Evolutionary conservation across 2,888 invertebrate species (phyloP), one percentile per base, ranked within the genome.

Genomic region (Hylaea fasciaria): DNA sequence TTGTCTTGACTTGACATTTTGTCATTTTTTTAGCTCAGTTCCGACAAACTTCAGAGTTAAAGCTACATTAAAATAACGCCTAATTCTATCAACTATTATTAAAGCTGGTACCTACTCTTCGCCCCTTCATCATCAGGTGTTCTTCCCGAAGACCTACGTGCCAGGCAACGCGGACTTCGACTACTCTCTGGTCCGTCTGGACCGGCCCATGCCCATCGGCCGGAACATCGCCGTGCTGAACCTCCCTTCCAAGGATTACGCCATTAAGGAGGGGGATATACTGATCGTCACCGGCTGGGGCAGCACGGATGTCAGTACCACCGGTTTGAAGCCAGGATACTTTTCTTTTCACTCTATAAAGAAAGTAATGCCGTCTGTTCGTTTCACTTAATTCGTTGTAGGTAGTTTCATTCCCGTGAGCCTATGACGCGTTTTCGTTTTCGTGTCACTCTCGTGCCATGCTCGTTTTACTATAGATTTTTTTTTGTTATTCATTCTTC

Each of bases 241-340:
- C 65, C 75, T 92, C 0, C 91, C 91, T 0, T 84, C 89, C 0
- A 81, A 78, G 17, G 86, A 86, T 39, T 91, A 86, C 51, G 45
- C 65, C 8, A 72, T 86, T 37, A 85, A 88, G 28, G 71, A 83
- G 1, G 83, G 77, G 0, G 92, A 92, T 46, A 84, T 91, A 0
- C 76, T 91, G 0, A 85, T 92, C 1, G 91, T 91, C 0, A 83
- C 89, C 0, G 91, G 92, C 0, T 92, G 91, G 91, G 91, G 91
- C 0, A 91, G 91, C 39, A 92, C 91, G 49, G 86, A 90, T 72
- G 91, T 91, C 43, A 84, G 84, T 76, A 37, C n/a, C n/a, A n/a
- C n/a, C n/a, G n/a, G n/a, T n/a, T n/a, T n/a, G n/a, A n/a, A n/a
- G n/a, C n/a, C n/a, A n/a, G n/a, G n/a, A n/a, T n/a, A n/a, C n/a